Conservation (phyloP, 2,888 invertebrate species). For the Hirtodrosophila cameraria region DNA sequence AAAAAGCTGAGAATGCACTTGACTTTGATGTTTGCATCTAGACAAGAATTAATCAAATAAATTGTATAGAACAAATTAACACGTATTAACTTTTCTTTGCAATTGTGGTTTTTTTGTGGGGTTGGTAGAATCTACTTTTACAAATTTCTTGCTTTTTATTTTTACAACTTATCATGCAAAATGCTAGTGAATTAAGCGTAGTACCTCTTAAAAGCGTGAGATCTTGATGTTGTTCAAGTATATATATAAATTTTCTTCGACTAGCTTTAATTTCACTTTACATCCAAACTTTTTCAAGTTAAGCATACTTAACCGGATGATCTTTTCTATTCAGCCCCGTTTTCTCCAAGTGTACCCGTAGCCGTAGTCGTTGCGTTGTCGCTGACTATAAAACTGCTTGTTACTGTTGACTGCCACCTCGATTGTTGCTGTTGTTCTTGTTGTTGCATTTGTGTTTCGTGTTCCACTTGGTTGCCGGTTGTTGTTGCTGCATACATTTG, state of each 20-base stretch:
- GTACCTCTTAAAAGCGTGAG: no score
- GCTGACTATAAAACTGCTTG: constrained; percentile 59
- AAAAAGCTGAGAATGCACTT: not conserved
- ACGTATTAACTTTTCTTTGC: no score
- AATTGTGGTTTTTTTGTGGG: not conserved
- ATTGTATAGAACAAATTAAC: no score
- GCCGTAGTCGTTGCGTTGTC: constrained; percentile 50
- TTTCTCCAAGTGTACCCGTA: constrained; percentile 33
- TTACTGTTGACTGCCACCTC: constrained; percentile 30
- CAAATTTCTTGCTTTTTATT: no score
- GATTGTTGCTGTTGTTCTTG: constrained; percentile 17
- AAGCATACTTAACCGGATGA: no score
- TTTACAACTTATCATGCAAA: no score
- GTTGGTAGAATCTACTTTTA: no score
- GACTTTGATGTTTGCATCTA: not conserved
- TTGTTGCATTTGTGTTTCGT: constrained; percentile 27
- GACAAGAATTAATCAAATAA: not conserved
- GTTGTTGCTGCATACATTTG: constrained; percentile 40
- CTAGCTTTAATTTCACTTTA: no score
- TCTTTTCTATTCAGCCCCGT: not conserved
- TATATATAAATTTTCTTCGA: no score
- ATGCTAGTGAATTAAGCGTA: no score
- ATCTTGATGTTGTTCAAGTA: no score
- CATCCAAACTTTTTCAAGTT: no score
- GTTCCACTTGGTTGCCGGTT: constrained; percentile 28